A percentile compares a stretch with the other conserved stretches of the same genome.
phyloP scores from a whole-genome alignment of 2,888 invertebrate genomes.

The Frankliniella intonsa region DNA sequence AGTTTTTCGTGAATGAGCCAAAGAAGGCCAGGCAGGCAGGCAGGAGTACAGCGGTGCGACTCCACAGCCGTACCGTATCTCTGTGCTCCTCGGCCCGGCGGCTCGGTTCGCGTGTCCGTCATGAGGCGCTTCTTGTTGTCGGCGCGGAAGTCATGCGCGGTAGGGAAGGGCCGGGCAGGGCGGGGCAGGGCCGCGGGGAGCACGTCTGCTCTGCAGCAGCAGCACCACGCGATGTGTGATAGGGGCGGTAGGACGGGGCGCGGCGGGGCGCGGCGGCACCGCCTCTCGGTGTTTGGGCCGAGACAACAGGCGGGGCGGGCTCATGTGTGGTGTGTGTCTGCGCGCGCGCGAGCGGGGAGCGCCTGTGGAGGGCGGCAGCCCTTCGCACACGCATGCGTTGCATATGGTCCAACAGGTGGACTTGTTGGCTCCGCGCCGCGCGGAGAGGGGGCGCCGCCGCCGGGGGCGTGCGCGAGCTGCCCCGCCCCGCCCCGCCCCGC shows the following conservation, averaged over 20 bases:
- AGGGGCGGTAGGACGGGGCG: background rate
- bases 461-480: background rate
- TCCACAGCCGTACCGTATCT: too few species aligned
- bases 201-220: background rate
- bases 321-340: background rate
- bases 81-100: too few species aligned
- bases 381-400: background rate
- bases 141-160: too few species aligned
- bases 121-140: too few species aligned
- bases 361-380: background rate
- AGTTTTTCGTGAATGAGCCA: too few species aligned
- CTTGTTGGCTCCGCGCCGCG: background rate
- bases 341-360: too few species aligned
- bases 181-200: too few species aligned
- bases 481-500: background rate
- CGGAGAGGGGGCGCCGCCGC: background rate
- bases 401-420: constrained; percentile 22
- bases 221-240: background rate
- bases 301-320: background rate
- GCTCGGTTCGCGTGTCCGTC: too few species aligned
- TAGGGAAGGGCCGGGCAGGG: too few species aligned
- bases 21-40: too few species aligned
- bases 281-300: too few species aligned
- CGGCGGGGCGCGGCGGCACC: background rate
- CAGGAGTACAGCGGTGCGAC: too few species aligned